Percentiles rank a stretch among this genome's conserved stretches.
Evolutionary conservation across 2,888 invertebrate species (phyloP).

Genomic region (Linnaemya tessellans): DNA sequence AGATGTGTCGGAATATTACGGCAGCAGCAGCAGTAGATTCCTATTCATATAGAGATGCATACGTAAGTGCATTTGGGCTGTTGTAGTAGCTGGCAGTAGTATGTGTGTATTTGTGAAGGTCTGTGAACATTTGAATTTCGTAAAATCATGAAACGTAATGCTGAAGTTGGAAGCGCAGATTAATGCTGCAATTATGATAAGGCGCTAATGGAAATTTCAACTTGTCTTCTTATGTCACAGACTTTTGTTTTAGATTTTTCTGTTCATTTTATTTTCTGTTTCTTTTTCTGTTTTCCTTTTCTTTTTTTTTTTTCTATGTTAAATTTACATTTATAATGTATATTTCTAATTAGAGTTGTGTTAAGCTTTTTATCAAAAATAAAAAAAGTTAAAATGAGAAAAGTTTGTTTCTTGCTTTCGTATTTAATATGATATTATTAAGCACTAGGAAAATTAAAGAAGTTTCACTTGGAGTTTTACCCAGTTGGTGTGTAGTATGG

Average conservation of each 20-base stretch:
- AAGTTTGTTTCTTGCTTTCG: constrained; percentile 55
- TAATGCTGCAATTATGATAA: constrained; percentile 79
- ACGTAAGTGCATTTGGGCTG: constrained; percentile 29
- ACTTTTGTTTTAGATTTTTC: constrained; percentile 57
- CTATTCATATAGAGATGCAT: constrained; percentile 23
- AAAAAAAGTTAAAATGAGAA: constrained; percentile 55
- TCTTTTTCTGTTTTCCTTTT: constrained; percentile 23
- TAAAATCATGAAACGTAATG: constrained; percentile 70
- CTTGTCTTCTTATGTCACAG: constrained; percentile 73
- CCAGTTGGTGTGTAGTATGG: not conserved
- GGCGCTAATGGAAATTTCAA: constrained; percentile 79
- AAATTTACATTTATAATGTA: constrained; percentile 69
- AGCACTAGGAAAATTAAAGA: constrained; percentile 54
- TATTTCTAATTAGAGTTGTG: constrained; percentile 69
- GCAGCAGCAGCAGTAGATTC: constrained; percentile 7
- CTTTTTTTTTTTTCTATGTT: constrained; percentile 16
- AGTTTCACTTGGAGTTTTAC: constrained; percentile 45
- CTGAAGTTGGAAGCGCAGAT: constrained; percentile 76
- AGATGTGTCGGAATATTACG: constrained; percentile 33
- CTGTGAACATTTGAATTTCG: constrained; percentile 62
- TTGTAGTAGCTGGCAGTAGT: constrained; percentile 12
- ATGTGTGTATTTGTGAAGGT: constrained; percentile 9
- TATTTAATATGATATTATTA: constrained; percentile 50
- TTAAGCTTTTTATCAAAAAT: constrained; percentile 57
- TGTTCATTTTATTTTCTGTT: constrained; percentile 13